Percentiles rank a stretch among this genome's conserved stretches.
These are phyloP conservation scores for Sebastes minor DNA, from an alignment of 2,797 vertebrate species.

Conservation along the genomic window DNA sequence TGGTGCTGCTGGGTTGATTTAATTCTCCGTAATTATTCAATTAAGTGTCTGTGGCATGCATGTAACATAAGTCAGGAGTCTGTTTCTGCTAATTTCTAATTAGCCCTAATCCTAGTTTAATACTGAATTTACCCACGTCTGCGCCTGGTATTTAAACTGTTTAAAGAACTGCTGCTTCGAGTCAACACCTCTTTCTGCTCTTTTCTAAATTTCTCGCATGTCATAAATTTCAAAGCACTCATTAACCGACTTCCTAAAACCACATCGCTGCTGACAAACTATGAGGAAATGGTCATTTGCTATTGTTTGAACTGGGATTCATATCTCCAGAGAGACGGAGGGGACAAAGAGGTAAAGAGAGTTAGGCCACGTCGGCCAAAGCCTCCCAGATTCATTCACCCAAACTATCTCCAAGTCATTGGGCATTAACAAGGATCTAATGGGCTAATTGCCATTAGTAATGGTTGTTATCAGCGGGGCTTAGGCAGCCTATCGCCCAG, in stretches of 20 bases:
- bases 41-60: neutral
- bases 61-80: neutral
- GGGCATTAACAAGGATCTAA: constrained; percentile 77
- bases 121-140: constrained; percentile 6
- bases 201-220: neutral
- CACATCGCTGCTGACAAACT: neutral
- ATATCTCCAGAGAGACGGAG: constrained; percentile 35
- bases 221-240: constrained; percentile 25
- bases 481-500: constrained; percentile 57
- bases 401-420: constrained; percentile 56
- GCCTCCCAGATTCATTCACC: constrained; percentile 72
- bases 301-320: constrained; percentile 56
- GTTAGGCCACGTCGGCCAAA: constrained; percentile 47
- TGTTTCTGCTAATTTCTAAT: constrained; percentile 27
- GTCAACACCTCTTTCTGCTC: neutral
- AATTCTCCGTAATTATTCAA: neutral
- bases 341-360: constrained; percentile 47
- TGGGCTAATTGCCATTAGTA: constrained; percentile 77
- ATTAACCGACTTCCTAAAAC: constrained; percentile 35
- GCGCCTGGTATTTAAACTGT: neutral
- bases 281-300: constrained; percentile 54
- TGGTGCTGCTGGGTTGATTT: neutral
- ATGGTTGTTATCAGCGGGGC: constrained; percentile 69
- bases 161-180: neutral
- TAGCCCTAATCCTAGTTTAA: constrained; percentile 15